A percentile compares a stretch with the other conserved stretches of the same genome.
These are phyloP conservation scores for Xestobium rufovillosum DNA, from an alignment of 2,888 invertebrate genomes.

Conservation along the genomic window DNA sequence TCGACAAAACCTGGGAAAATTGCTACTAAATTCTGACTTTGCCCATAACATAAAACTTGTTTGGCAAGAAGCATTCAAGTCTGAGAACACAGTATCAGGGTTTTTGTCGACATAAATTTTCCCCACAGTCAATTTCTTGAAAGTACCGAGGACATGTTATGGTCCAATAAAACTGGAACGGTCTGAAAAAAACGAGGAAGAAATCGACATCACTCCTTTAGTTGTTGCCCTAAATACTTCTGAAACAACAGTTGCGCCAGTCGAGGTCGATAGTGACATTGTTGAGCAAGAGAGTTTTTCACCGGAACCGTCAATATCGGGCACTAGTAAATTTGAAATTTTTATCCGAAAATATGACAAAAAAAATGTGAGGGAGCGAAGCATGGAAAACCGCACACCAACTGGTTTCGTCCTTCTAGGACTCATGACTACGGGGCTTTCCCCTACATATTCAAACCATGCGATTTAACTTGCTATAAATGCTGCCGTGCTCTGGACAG, in stretches of 20 bases:
- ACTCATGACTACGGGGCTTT: too few relatives aligned
- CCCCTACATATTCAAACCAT: too few relatives aligned
- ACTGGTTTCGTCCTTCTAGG: too few relatives aligned
- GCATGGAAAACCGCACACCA: too few relatives aligned
- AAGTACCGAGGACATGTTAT: constrained; percentile 2
- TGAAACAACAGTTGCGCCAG: not conserved
- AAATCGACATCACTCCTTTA: constrained; percentile 3
- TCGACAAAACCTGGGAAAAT: too few relatives aligned
- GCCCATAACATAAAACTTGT: constrained; percentile 4
- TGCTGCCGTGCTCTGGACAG: too few relatives aligned
- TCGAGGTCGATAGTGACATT: constrained; percentile 1
- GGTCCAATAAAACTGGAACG: not conserved
- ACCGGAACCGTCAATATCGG: constrained; percentile 2
- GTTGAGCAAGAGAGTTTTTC: constrained; percentile 2
- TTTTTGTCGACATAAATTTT: constrained; percentile 4
- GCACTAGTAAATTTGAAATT: constrained; percentile 1
- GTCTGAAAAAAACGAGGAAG: constrained; percentile 3
- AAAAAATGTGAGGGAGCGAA: too few relatives aligned
- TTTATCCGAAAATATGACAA: too few relatives aligned
- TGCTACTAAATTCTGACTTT: too few relatives aligned
- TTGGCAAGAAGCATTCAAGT: constrained; percentile 5
- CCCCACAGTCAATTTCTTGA: constrained; percentile 3
- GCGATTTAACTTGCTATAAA: too few relatives aligned
- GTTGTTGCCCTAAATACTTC: constrained; percentile 1
- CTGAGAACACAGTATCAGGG: constrained; percentile 3